phyloP scores from a whole-genome alignment of 2,113 vertebrate genomes.

The Heloderma charlesbogerti region DNA sequence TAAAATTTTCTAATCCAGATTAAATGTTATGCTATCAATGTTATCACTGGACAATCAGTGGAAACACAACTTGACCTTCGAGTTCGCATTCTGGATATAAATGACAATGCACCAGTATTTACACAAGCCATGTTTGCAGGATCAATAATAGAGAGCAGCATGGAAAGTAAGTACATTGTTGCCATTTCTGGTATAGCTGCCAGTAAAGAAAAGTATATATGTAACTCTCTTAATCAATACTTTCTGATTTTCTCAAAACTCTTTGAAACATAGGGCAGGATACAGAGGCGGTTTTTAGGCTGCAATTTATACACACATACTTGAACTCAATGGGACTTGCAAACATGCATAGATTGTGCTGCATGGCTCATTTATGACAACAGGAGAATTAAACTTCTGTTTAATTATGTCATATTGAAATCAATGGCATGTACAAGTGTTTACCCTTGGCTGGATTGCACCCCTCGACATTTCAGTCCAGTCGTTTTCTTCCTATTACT shows the following conservation, averaged over 20 bases:
- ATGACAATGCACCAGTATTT: constrained; percentile 83
- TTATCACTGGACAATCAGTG: constrained; percentile 72
- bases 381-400: not conserved
- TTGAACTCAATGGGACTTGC: not conserved
- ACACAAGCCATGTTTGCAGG: constrained; percentile 75
- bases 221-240: no score
- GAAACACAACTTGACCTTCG: constrained; percentile 80
- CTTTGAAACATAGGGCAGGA: no score
- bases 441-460: not conserved
- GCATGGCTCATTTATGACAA: not conserved
- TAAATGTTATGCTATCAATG: constrained; percentile 76
- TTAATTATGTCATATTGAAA: not conserved
- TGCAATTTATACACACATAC: not conserved
- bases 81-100: constrained; percentile 83
- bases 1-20: constrained; percentile 73
- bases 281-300: not conserved
- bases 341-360: not conserved
- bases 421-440: not conserved
- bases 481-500: not conserved
- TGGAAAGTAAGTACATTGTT: constrained; percentile 74
- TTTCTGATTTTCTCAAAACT: no score
- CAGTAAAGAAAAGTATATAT: no score
- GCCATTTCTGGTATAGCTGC: not conserved
- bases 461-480: not conserved
- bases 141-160: constrained; percentile 77